Percentiles rank a stretch among this genome's conserved stretches.
Evolutionary conservation across 2,113 vertebrate genomes (phyloP).

Genomic region (Brevimyrus niger): DNA sequence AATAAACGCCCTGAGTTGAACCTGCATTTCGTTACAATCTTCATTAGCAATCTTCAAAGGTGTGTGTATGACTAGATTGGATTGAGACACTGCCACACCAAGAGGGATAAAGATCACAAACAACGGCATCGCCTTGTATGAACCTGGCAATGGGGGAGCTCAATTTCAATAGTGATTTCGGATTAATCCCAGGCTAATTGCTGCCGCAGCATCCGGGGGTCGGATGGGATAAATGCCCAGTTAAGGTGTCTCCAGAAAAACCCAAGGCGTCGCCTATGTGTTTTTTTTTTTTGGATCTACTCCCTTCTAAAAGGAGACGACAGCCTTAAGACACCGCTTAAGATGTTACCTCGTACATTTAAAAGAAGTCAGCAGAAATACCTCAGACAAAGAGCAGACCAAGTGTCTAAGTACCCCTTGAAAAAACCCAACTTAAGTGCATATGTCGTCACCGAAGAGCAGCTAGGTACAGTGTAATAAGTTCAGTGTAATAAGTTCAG

Average conservation of each 20-base stretch:
- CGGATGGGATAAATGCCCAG: neutral
- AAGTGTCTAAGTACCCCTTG: neutral
- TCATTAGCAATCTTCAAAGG: constrained; percentile 23
- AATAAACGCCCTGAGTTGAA: constrained; percentile 46
- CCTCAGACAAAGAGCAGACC: neutral
- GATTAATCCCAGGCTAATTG: neutral
- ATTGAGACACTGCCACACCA: neutral
- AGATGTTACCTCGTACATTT: neutral
- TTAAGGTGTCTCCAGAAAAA: neutral
- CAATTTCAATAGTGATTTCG: neutral
- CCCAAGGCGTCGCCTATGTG: neutral
- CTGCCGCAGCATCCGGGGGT: neutral
- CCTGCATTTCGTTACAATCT: constrained; percentile 31
- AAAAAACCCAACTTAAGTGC: neutral
- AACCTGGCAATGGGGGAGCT: neutral
- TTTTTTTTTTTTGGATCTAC: neutral
- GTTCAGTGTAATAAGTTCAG: too few species aligned
- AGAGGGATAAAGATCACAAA: neutral
- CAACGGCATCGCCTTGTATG: neutral
- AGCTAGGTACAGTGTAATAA: neutral
- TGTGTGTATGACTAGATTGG: neutral
- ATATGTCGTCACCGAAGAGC: neutral
- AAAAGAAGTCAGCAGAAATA: neutral
- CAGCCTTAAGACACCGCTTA: neutral
- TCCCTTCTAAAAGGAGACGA: neutral